Conservation (phyloP, 2,888 invertebrate species). For the Apodemia hepburni region DNA sequence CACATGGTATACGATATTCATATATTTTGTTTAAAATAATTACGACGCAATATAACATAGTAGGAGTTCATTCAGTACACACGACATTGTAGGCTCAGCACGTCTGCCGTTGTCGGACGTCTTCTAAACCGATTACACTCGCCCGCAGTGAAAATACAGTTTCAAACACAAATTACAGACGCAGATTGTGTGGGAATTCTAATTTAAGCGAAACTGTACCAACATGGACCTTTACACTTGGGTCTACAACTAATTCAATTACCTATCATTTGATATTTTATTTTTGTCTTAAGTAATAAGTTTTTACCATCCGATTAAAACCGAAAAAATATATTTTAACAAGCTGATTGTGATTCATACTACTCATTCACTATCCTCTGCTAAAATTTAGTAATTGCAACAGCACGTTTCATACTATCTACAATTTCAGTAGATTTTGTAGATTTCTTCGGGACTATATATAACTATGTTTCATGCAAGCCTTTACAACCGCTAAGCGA, state of each 20-base stretch:
- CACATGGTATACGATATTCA: no score
- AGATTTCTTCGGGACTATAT: no score
- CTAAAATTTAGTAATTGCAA: no score
- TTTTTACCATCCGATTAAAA: background rate
- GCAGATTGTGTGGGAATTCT: constrained; percentile 37
- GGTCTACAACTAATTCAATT: background rate
- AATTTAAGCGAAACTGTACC: constrained; percentile 32
- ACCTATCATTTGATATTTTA: background rate
- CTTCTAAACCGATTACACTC: constrained; percentile 54
- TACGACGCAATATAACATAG: background rate
- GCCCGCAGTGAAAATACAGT: constrained; percentile 51
- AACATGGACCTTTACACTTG: constrained; percentile 19
- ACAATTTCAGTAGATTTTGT: no score
- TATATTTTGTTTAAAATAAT: background rate
- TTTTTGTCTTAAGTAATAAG: background rate
- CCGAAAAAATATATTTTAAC: no score
- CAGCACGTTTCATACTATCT: no score
- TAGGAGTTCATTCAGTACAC: background rate
- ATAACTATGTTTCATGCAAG: no score
- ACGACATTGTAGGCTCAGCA: constrained; percentile 43
- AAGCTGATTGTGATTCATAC: no score
- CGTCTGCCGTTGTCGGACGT: constrained; percentile 41
- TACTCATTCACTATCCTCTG: no score
- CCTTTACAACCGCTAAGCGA: no score
- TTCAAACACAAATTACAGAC: constrained; percentile 46